Percentiles rank a stretch among this genome's conserved stretches.
These are phyloP conservation scores for Speoplatyrhinus poulsoni DNA, from an alignment of 2,113 vertebrate genomes.

Conservation along the genomic window DNA sequence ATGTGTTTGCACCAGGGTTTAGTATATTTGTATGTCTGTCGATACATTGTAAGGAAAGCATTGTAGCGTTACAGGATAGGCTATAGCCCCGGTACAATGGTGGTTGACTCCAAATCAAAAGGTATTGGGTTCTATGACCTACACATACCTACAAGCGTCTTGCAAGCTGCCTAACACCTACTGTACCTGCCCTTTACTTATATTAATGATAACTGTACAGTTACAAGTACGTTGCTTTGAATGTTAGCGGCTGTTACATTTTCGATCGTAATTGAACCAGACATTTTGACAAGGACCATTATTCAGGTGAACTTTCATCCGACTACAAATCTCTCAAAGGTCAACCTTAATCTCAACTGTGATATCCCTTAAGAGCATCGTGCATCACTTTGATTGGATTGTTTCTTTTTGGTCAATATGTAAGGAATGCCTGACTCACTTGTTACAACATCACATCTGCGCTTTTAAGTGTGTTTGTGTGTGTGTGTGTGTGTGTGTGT, in stretches of 20 bases:
- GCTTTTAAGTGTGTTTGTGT: background rate
- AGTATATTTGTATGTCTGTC: too few species aligned
- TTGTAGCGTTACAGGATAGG: background rate
- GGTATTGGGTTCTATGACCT: too few species aligned
- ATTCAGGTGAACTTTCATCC: background rate
- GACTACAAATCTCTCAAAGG: background rate
- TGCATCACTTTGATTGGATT: conserved; percentile 22
- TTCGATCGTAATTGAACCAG: background rate
- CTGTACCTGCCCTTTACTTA: too few species aligned
- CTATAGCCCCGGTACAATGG: too few species aligned
- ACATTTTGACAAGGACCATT: background rate
- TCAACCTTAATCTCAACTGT: background rate
- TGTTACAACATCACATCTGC: conserved; percentile 28
- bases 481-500: background rate
- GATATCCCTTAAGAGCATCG: too few species aligned
- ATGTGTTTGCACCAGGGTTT: too few species aligned
- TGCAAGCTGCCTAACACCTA: too few species aligned
- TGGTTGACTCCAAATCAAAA: too few species aligned
- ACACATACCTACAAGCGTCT: too few species aligned
- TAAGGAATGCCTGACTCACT: conserved; percentile 55
- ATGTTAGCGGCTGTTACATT: background rate
- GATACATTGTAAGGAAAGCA: background rate
- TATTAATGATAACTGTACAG: too few species aligned
- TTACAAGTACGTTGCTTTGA: too few species aligned
- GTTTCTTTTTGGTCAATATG: conserved; percentile 51